A percentile compares a stretch with the other conserved stretches of the same genome.
Evolutionary conservation across 2,113 vertebrate genomes (phyloP).

Genomic region (Boleophthalmus pectinirostris): DNA sequence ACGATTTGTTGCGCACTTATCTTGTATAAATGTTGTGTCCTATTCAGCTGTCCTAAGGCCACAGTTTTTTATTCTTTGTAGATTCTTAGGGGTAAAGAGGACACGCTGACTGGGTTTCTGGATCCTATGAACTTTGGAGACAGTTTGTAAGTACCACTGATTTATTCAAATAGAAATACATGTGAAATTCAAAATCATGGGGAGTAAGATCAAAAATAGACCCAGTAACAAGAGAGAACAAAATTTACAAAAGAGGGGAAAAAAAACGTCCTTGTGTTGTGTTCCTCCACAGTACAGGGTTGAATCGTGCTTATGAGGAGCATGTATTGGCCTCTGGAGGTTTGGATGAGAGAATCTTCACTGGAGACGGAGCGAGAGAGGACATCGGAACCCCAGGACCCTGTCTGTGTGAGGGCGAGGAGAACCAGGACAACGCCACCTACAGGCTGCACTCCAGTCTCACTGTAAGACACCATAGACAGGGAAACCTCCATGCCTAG

Average conservation of each 20-base stretch:
- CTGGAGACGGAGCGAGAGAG: conserved; percentile 87
- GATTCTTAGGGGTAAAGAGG: conserved; percentile 91
- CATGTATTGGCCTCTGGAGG: conserved; percentile 87
- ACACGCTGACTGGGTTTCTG: conserved; percentile 88
- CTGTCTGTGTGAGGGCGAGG: conserved; percentile 76
- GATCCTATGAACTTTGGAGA: conserved; percentile 93
- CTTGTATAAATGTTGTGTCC: background rate
- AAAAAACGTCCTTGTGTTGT: too few species aligned
- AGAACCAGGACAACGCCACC: conserved; percentile 66
- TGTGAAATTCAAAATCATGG: too few species aligned
- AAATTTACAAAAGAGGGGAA: too few species aligned
- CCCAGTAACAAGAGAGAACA: too few species aligned
- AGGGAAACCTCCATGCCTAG: too few species aligned
- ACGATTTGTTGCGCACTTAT: too few species aligned
- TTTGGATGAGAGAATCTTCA: conserved; percentile 91
- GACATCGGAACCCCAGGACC: conserved; percentile 86
- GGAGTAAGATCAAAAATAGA: too few species aligned
- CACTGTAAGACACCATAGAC: conserved; percentile 43
- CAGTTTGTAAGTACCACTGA: conserved; percentile 85
- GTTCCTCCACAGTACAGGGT: conserved; percentile 78
- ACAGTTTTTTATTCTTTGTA: conserved; percentile 47
- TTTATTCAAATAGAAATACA: background rate
- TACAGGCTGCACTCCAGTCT: conserved; percentile 54
- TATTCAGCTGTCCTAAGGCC: background rate
- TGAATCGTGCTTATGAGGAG: conserved; percentile 91